A percentile compares a stretch with the other conserved stretches of the same genome.
Evolutionary conservation across 2,888 invertebrate genomes (phyloP).

Genomic region (Sarcophaga carnaria): DNA sequence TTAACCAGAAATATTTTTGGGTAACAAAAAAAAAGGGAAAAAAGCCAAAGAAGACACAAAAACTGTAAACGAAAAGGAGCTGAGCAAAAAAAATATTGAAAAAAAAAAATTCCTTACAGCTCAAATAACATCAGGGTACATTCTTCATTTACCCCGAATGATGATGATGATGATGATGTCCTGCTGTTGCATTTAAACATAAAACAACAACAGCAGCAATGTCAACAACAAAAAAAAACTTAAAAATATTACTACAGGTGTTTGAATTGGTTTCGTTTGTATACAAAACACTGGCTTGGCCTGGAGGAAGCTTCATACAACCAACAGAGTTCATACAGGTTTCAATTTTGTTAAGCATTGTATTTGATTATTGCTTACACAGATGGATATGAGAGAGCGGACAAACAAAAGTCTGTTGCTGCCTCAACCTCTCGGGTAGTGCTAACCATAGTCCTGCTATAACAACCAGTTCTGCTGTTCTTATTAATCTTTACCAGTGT

Average conservation of each 20-base stretch:
- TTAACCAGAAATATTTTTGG: conserved; percentile 22
- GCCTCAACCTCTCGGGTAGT: background rate
- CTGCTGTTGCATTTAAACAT: conserved; percentile 67
- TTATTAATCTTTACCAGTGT: conserved; percentile 46
- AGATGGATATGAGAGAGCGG: background rate
- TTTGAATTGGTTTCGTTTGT: conserved; percentile 47
- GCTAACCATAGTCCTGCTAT: too few relatives aligned
- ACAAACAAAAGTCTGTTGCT: background rate
- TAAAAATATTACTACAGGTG: conserved; percentile 64
- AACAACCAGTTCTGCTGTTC: too few relatives aligned
- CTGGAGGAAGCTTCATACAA: background rate
- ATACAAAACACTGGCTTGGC: background rate
- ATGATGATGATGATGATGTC: conserved; percentile 49
- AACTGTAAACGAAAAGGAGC: background rate
- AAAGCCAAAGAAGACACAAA: conserved; percentile 10
- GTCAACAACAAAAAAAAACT: too few relatives aligned
- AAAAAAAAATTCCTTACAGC: conserved; percentile 49
- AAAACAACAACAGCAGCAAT: too few relatives aligned
- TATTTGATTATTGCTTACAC: conserved; percentile 46
- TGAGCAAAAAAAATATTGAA: too few relatives aligned
- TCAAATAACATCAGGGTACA: conserved; percentile 68
- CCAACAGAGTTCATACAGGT: conserved; percentile 49
- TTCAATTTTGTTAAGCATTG: conserved; percentile 53
- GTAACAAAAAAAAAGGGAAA: conserved; percentile 13
- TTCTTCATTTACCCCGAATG: conserved; percentile 3